phyloP scores from a whole-genome alignment of 2,113 vertebrate genomes.

The Ammodytes dubius region DNA sequence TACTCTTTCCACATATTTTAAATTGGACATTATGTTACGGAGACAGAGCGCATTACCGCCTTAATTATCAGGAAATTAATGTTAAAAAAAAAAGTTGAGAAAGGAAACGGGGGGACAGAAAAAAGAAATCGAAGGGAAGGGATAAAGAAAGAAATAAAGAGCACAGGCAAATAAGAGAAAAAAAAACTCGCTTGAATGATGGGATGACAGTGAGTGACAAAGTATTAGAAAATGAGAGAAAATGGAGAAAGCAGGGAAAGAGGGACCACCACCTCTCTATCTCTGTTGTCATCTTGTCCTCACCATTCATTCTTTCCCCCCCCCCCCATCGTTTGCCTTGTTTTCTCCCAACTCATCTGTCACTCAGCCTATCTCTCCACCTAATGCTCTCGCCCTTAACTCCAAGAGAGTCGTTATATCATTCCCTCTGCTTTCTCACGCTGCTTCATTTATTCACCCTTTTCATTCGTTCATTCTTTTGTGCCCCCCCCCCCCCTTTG shows the following conservation, averaged over 20 bases:
- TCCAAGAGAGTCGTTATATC: constrained; percentile 72
- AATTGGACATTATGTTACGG: neutral
- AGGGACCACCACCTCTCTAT: constrained; percentile 64
- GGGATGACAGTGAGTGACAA: constrained; percentile 48
- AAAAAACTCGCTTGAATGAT: constrained; percentile 23
- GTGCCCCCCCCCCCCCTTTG: neutral
- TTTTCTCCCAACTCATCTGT: constrained; percentile 63
- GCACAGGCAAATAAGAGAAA: neutral
- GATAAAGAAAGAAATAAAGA: neutral
- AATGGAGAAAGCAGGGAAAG: constrained; percentile 25
- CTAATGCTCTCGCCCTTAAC: constrained; percentile 61
- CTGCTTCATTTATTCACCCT: constrained; percentile 74
- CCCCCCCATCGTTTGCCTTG: constrained; percentile 37
- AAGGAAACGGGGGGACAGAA: neutral
- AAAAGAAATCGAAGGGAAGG: neutral
- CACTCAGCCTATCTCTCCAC: constrained; percentile 67
- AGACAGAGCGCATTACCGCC: neutral
- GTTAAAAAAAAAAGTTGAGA: neutral
- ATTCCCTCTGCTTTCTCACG: constrained; percentile 44
- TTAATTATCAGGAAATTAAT: constrained; percentile 15
- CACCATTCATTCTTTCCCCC: constrained; percentile 54
- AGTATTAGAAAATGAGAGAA: constrained; percentile 39
- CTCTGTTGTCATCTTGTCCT: constrained; percentile 76
- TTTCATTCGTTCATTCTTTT: constrained; percentile 32
- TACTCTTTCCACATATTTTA: neutral